These are phyloP conservation scores for Malurus melanocephalus DNA, from an alignment of 2,113 vertebrate genomes.

Conservation along the genomic window DNA sequence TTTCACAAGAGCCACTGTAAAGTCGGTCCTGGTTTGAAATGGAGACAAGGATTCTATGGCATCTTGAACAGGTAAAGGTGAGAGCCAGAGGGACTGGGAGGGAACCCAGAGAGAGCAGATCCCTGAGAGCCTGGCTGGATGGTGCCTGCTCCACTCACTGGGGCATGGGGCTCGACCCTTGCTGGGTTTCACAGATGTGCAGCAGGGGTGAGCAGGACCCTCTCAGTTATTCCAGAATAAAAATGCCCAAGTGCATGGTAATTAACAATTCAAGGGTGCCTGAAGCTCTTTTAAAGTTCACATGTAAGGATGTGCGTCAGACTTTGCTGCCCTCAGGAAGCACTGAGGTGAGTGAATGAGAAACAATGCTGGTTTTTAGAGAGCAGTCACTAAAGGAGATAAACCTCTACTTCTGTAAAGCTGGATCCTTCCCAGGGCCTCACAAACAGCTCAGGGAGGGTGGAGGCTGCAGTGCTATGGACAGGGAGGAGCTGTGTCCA, in stretches of 20 bases:
- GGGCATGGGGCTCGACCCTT: rapidly evolving
- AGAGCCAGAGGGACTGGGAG: rapidly evolving
- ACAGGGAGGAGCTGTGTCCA: neutral
- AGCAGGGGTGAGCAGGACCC: neutral
- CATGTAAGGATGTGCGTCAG: neutral
- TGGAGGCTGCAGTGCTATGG: neutral
- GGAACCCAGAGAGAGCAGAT: neutral
- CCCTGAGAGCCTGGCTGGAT: neutral
- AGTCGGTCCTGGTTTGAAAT: rapidly evolving
- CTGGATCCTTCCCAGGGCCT: neutral
- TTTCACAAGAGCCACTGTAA: neutral
- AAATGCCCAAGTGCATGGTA: neutral
- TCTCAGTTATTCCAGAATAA: neutral
- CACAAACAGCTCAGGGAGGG: neutral
- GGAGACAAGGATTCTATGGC: rapidly evolving
- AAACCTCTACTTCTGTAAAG: neutral
- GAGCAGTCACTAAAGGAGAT: neutral
- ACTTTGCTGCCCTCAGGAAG: neutral
- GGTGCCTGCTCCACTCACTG: neutral
- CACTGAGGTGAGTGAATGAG: neutral
- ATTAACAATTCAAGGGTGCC: neutral
- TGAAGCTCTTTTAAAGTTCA: neutral
- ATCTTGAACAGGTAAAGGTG: rapidly evolving
- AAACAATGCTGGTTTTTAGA: neutral
- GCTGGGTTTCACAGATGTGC: rapidly evolving